phyloP scores from a whole-genome alignment of 2,888 invertebrate species.

The Octonoba sinensis region DNA sequence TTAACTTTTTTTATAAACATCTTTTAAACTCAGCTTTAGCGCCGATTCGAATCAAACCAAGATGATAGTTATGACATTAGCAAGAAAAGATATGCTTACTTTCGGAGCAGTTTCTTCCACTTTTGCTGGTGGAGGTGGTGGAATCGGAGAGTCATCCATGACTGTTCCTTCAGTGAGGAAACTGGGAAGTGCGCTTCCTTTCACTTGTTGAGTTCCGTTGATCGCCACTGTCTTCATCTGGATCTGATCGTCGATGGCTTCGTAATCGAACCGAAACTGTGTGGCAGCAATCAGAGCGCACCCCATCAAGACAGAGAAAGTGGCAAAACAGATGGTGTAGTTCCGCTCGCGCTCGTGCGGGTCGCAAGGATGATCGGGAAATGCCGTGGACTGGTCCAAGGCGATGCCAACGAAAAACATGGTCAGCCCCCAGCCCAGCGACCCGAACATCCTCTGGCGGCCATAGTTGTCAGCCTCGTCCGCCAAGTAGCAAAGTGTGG shows the following conservation, averaged over 20 bases:
- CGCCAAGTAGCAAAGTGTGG: conserved; percentile 77
- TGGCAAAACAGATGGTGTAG: conserved; percentile 98
- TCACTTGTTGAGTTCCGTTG: conserved; percentile 40
- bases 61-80: too few species aligned
- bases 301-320: conserved; percentile 96
- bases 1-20: too few species aligned
- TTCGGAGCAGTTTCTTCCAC: conserved; percentile 38
- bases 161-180: conserved; percentile 57
- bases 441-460: conserved; percentile 97
- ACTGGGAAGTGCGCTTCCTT: conserved; percentile 31
- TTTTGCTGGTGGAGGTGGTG: conserved; percentile 33
- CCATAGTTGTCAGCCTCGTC: conserved; percentile 83
- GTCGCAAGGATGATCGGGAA: conserved; percentile 83
- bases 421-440: conserved; percentile 96
- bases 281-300: conserved; percentile 93
- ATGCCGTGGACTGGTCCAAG: conserved; percentile 95
- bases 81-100: too few species aligned
- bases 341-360: conserved; percentile 94
- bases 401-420: conserved; percentile 99
- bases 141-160: conserved; percentile 53
- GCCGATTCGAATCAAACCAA: too few species aligned
- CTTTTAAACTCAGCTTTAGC: too few species aligned
- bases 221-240: conserved; percentile 59
- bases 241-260: conserved; percentile 60
- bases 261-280: conserved; percentile 80